A percentile compares a stretch with the other conserved stretches of the same genome.
Conservation (phyloP, 1,140 invertebrate genomes). For the Pristionchus pacificus region DNA sequence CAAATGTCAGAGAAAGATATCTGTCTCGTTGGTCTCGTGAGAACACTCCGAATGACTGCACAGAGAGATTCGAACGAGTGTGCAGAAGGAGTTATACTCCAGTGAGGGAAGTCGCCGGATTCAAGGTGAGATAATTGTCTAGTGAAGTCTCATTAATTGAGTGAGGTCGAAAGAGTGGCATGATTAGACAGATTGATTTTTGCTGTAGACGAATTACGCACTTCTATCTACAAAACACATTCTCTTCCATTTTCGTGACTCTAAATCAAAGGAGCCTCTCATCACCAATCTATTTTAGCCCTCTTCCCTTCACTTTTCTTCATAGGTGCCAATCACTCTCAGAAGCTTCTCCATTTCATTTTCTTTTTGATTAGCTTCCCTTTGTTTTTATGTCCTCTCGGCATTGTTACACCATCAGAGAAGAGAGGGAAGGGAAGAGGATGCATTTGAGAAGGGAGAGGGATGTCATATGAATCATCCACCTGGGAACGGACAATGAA, state of each 20-base stretch:
- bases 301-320: too few relatives aligned
- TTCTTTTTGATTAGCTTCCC: too few relatives aligned
- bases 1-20: conserved; percentile 33
- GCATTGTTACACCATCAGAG: too few relatives aligned
- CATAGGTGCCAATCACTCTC: too few relatives aligned
- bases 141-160: not conserved
- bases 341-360: too few relatives aligned
- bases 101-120: conserved; percentile 28
- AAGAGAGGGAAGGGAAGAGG: conserved; percentile 3
- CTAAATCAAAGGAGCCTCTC: too few relatives aligned
- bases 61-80: conserved; percentile 21
- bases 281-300: too few relatives aligned
- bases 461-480: conserved; percentile 3
- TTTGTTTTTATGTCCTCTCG: too few relatives aligned
- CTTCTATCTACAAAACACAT: too few relatives aligned
- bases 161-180: not conserved
- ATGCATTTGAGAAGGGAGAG: conserved; percentile 1
- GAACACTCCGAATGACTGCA: conserved; percentile 35
- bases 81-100: conserved; percentile 36
- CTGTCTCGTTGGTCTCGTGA: conserved; percentile 37
- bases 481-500: not conserved
- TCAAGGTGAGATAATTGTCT: conserved; percentile 13
- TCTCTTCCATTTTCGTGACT: too few relatives aligned
- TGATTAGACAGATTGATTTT: not conserved
- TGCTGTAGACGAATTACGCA: not conserved